Conservation (phyloP, 2,113 vertebrate genomes). For the Brienomyrus brachyistius region DNA sequence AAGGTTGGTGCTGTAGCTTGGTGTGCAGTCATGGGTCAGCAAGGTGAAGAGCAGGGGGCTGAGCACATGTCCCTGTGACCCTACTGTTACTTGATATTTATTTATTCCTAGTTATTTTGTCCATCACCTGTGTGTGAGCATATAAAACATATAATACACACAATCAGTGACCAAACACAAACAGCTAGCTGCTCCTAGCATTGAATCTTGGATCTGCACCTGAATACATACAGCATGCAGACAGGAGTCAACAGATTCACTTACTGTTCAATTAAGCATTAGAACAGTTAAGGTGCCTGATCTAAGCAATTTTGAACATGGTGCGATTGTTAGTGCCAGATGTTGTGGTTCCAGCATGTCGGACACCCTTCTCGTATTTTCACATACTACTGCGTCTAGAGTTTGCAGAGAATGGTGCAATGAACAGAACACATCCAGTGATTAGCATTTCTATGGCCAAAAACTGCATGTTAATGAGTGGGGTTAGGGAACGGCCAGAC, state of each 20-base stretch:
- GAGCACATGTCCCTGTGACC: background rate
- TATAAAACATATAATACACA: background rate
- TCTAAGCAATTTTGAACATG: background rate
- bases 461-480: background rate
- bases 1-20: too few species aligned
- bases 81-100: background rate
- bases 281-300: background rate
- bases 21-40: too few species aligned
- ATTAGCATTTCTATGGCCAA: background rate
- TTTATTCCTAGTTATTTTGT: background rate
- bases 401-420: background rate
- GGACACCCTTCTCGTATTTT: background rate
- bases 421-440: background rate
- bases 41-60: too few species aligned
- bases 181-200: background rate
- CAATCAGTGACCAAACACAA: background rate
- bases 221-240: background rate
- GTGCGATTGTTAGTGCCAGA: background rate
- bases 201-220: background rate
- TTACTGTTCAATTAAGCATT: background rate
- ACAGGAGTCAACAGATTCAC: background rate
- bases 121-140: background rate
- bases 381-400: background rate
- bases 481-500: background rate
- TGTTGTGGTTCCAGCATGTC: background rate